phyloP scores from a whole-genome alignment of 2,113 vertebrate species.

The Sceloporus undulatus region DNA sequence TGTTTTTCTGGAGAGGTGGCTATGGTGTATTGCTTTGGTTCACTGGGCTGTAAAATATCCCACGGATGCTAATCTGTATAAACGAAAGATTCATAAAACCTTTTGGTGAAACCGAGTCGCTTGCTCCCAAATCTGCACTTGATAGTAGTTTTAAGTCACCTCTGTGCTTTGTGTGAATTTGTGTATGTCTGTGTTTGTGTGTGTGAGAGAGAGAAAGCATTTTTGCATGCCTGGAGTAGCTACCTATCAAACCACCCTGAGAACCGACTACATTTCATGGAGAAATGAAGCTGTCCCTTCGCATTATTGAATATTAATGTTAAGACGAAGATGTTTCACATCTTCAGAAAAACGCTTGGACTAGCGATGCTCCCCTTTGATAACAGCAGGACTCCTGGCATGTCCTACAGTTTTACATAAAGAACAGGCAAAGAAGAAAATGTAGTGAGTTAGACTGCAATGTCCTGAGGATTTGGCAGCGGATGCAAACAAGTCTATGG shows the following conservation, averaged over 20 bases:
- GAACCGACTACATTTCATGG: background rate
- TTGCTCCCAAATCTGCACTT: background rate
- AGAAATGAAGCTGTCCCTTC: background rate
- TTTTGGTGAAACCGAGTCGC: too few species aligned
- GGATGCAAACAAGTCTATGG: too few species aligned
- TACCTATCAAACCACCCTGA: background rate
- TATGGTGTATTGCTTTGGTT: background rate
- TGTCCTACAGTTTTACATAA: background rate
- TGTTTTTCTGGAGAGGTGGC: slow-evolving; percentile 15
- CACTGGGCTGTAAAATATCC: slow-evolving; percentile 35
- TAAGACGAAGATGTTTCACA: background rate
- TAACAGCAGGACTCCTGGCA: too few species aligned
- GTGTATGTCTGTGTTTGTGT: too few species aligned
- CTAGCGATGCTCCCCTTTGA: background rate
- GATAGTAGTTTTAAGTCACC: background rate
- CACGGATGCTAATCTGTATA: slow-evolving; percentile 20
- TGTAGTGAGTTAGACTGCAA: background rate
- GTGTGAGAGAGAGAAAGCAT: too few species aligned
- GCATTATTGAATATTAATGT: background rate
- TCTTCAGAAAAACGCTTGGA: background rate
- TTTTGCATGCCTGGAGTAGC: background rate
- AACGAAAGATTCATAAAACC: slow-evolving; percentile 11
- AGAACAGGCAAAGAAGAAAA: background rate
- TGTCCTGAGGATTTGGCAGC: too few species aligned
- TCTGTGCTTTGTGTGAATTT: too few species aligned